phyloP scores from a whole-genome alignment of 2,113 vertebrate genomes.

The Carassius gibelio region DNA sequence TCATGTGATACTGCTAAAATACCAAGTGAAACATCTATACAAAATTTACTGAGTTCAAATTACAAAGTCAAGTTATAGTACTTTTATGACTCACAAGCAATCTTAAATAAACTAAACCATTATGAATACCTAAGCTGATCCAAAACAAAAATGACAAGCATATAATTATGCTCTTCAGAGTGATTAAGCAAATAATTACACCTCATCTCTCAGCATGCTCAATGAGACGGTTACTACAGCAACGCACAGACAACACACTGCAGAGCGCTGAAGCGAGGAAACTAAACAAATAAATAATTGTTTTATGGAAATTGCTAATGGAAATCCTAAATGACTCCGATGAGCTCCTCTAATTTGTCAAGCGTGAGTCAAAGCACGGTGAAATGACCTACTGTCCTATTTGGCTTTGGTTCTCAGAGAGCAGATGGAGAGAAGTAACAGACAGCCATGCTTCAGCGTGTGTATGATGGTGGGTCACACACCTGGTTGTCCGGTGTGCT shows the following conservation, averaged over 20 bases:
- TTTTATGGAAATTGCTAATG: too few relatives aligned
- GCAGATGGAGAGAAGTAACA: too few relatives aligned
- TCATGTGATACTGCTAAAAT: neutral
- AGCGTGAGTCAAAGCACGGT: neutral
- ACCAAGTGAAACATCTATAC: neutral
- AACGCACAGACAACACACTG: constrained; percentile 18
- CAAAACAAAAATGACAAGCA: constrained; percentile 23
- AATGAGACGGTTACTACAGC: constrained; percentile 55
- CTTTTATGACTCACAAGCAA: neutral
- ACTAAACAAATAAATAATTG: too few relatives aligned
- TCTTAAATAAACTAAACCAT: neutral
- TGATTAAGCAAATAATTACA: constrained; percentile 53
- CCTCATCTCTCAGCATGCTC: constrained; percentile 30
- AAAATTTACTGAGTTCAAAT: neutral
- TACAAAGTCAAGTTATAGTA: neutral
- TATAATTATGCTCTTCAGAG: constrained; percentile 50
- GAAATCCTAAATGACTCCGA: neutral
- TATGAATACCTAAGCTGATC: constrained; percentile 5
- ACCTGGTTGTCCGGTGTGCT: constrained; percentile 71
- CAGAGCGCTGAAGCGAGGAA: neutral
- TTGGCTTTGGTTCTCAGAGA: neutral
- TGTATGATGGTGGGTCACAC: neutral
- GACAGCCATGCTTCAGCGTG: too few relatives aligned
- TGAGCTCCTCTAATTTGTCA: neutral
- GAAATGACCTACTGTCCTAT: neutral